Evolutionary conservation across 1,140 invertebrate genomes (phyloP), one percentile per base, ranked within the genome.

Genomic region (Metopolophium dirhodum): DNA sequence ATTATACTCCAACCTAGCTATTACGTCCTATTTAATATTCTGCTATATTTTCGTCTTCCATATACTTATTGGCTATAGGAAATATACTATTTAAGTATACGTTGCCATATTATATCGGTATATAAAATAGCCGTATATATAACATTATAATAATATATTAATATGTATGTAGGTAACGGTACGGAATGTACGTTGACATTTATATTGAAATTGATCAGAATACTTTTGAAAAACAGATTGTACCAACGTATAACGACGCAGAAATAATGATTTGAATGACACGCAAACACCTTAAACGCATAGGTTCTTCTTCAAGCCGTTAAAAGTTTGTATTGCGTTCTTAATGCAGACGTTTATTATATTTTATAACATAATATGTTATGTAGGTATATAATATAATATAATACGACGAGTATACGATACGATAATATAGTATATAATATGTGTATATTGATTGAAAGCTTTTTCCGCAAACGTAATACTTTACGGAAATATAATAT

Each of bases 291-390:
- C 30, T 68, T 77, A 77, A 77, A n/a, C 61, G 61, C 30, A 77
- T 77, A 77, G n/a, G n/a, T n/a, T n/a, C n/a, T 77, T 77, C 61
- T 77, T n/a, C 61, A 77, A 77, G 30, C 61, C 14, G 30, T 77
- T 77, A 77, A 77, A 77, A 77, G 61, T 77, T n/a, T 77, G n/a
- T 77, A 77, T 77, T 77, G 61, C 30, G 11, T n/a, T 77, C 30
- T 14, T 77, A 77, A 77, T 77, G n/a, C 61, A 30, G 61, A 35
- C 61, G 61, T 77, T 30, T n/a, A 77, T 77, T 77, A 77, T 77
- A 77, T 77, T 77, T 77, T 77, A 77, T 77, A 77, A 77, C 61
- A n/a, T n/a, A 77, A n/a, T 77, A 77, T 77, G n/a, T 77, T 61
- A 61, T 61, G 37, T 37, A 1, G n/a, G 26, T 30, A 61, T 61